phyloP scores from a whole-genome alignment of 2,113 vertebrate genomes.

The Enhydra lutris region DNA sequence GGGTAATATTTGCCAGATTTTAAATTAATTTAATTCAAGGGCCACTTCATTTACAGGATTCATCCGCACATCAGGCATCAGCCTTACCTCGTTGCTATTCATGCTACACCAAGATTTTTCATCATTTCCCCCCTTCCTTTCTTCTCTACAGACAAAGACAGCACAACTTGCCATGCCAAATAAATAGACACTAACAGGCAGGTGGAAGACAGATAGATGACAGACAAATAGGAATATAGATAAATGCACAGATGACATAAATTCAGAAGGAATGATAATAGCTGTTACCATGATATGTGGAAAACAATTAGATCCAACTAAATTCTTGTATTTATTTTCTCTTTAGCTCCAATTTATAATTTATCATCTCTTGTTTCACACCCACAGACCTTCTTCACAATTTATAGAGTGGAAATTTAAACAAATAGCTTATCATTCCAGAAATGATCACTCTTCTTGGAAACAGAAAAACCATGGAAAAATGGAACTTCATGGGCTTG shows the following conservation, averaged over 20 bases:
- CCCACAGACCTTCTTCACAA: slow-evolving; percentile 71
- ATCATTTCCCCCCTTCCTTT: slow-evolving; percentile 76
- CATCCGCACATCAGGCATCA: slow-evolving; percentile 84
- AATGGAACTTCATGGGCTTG: slow-evolving; percentile 40
- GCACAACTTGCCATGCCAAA: slow-evolving; percentile 81
- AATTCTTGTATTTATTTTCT: slow-evolving; percentile 80
- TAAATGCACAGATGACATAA: slow-evolving; percentile 76
- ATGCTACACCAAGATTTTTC: slow-evolving; percentile 81
- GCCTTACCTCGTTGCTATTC: slow-evolving; percentile 85
- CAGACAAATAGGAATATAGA: slow-evolving; percentile 81
- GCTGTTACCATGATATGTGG: slow-evolving; percentile 77
- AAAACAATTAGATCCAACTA: slow-evolving; percentile 81
- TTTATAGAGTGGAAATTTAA: slow-evolving; percentile 76
- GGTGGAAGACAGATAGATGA: slow-evolving; percentile 81
- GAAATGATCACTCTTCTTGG: slow-evolving; percentile 70
- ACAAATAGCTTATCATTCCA: slow-evolving; percentile 62
- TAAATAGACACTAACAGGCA: slow-evolving; percentile 81
- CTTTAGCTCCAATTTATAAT: slow-evolving; percentile 78
- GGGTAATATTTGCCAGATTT: slow-evolving; percentile 90
- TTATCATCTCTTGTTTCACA: slow-evolving; percentile 79
- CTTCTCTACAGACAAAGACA: slow-evolving; percentile 76
- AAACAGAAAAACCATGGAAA: slow-evolving; percentile 50
- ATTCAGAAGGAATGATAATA: slow-evolving; percentile 78
- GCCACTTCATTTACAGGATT: slow-evolving; percentile 89
- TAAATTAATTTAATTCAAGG: slow-evolving; percentile 91